Percentiles rank a stretch among this genome's conserved stretches.
Evolutionary conservation across 1,140 invertebrate species (phyloP).

Genomic region (Drosophila nikananu): DNA sequence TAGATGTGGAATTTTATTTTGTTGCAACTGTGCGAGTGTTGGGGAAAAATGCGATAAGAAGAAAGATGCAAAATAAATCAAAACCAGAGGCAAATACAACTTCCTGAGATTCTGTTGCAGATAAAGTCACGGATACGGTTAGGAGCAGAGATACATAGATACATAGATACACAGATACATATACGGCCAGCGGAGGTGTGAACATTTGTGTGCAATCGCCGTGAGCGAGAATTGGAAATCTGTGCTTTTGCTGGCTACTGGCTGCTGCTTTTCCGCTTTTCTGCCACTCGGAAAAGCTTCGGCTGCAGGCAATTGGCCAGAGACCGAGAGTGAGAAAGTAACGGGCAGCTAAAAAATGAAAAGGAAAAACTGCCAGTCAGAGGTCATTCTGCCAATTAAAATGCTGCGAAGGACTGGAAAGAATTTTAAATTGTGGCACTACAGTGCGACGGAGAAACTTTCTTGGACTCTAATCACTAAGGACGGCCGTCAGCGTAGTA

Average conservation of each 20-base stretch:
- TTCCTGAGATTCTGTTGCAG: constrained; percentile 1
- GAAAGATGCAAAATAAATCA: constrained; percentile 19
- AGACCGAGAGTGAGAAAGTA: constrained; percentile 21
- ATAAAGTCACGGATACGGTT: constrained; percentile 8
- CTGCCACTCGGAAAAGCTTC: constrained; percentile 9
- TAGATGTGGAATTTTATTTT: constrained; percentile 20
- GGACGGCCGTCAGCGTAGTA: neutral
- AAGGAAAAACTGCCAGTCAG: constrained; percentile 20
- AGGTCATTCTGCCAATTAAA: constrained; percentile 42
- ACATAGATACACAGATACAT: neutral
- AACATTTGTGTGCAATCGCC: constrained; percentile 34
- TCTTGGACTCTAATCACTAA: neutral
- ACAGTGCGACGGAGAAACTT: neutral
- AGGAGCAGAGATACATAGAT: neutral
- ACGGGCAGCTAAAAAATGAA: constrained; percentile 8
- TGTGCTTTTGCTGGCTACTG: constrained; percentile 9
- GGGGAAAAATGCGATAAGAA: constrained; percentile 19
- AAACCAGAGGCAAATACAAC: constrained; percentile 11
- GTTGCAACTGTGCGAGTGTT: constrained; percentile 21
- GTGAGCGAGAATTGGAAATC: constrained; percentile 29
- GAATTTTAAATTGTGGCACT: constrained; percentile 5
- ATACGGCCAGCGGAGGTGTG: constrained; percentile 14
- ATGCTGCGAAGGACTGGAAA: constrained; percentile 11
- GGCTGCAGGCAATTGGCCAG: constrained; percentile 20
- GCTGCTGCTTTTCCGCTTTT: constrained; percentile 6